Evolutionary conservation across 2,888 invertebrate genomes (phyloP), one percentile per base, ranked within the genome.

Genomic region (Thera britannica): DNA sequence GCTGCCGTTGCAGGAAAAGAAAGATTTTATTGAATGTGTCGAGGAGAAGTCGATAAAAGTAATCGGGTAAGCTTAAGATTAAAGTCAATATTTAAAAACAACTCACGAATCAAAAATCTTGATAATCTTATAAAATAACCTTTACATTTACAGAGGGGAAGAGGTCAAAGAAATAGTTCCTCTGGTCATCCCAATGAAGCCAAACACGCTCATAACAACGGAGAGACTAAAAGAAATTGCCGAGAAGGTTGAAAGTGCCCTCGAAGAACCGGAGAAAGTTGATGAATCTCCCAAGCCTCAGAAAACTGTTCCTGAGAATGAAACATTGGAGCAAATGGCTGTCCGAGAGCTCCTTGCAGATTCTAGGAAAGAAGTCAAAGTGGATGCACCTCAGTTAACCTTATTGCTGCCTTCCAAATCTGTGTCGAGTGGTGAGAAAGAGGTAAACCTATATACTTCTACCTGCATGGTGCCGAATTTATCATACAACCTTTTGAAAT

Each of bases 31-130:
- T 66, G 96, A 97, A 80, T 97, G 96, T 80, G 89, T 97, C 2
- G 97, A 97, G 88, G 96, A 95, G 35, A 95, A 97, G 79, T 92
- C 96, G 58, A 97, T 97, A 57, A 97, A 96, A 95, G 92, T 97
- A 49, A 93, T 96, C 61, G 95, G 96, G 97, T 97, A 94, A 93
- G 95, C 23, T 34, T 6, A 3, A 11, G 2, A 46, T 9, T 46
- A 2, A 2, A 9, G 44, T 46, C 1, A 9, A 46, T 46, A 46
- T 9, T 9, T 9, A 46, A 41, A 41, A 41, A 7, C 7, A 0
- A 41, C 5, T 4, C 7, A 5, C 41, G 41, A 23, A 23, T 23
- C 23, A 23, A 23, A 23, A 23, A 23, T 23, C 23, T 23, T 23
- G 23, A 23, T 23, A 23, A 23, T 23, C 23, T 23, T 23, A 23